Conservation (phyloP, 1,140 invertebrate genomes). For the Sarcophaga peregrina region DNA sequence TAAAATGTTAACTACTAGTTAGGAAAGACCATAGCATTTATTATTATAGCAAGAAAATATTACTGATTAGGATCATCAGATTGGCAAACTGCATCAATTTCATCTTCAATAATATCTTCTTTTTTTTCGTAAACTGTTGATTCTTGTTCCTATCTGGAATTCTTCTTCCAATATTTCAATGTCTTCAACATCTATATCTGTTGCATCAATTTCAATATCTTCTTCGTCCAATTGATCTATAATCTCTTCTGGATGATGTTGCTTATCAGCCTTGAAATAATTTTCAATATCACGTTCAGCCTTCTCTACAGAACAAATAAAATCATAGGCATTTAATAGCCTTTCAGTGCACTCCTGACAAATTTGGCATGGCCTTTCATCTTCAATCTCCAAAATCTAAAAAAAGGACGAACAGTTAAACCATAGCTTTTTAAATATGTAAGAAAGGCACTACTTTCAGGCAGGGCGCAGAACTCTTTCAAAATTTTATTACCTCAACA, state of each 20-base stretch:
- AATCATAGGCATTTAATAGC: slow-evolving; percentile 56
- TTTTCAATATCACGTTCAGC: slow-evolving; percentile 42
- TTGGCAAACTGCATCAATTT: not conserved
- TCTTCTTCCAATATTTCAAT: slow-evolving; percentile 31
- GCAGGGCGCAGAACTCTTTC: not conserved
- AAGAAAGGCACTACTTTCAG: not conserved
- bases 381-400: slow-evolving; percentile 44
- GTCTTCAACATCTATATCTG: slow-evolving; percentile 9
- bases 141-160: slow-evolving; percentile 12
- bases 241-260: not conserved
- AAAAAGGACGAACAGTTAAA: slow-evolving; percentile 22
- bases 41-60: not conserved
- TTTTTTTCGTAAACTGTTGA: not conserved
- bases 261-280: slow-evolving; percentile 15
- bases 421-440: not conserved
- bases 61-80: not conserved
- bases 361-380: slow-evolving; percentile 51
- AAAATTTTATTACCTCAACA: slow-evolving; percentile 48
- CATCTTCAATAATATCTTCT: not conserved
- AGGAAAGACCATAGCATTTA: not conserved
- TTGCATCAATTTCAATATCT: slow-evolving; percentile 16
- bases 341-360: slow-evolving; percentile 54
- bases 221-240: slow-evolving; percentile 23
- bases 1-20: not conserved
- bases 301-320: slow-evolving; percentile 52